Conservation (phyloP, 2,113 vertebrate species). For the Corapipo altera region DNA sequence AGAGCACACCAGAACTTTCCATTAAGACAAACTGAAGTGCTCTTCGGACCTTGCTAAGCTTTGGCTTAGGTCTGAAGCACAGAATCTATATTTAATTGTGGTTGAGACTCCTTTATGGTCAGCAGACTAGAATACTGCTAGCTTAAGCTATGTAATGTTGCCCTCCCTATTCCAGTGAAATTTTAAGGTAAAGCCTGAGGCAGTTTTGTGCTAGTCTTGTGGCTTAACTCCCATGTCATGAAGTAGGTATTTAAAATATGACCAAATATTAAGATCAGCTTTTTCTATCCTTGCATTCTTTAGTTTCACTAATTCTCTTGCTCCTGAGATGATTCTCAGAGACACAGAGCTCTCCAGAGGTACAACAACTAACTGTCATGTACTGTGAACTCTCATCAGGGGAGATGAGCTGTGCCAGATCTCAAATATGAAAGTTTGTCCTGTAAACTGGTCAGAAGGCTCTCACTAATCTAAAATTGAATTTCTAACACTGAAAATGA, state of each 20-base stretch:
- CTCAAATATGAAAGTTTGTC: background rate
- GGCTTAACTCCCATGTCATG: background rate
- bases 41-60: background rate
- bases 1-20: background rate
- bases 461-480: background rate
- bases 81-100: background rate
- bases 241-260: background rate
- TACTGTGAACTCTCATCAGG: background rate
- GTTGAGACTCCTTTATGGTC: rapidly evolving
- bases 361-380: background rate
- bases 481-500: background rate
- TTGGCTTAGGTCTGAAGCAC: background rate
- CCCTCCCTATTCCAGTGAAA: rapidly evolving
- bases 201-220: background rate
- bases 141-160: background rate
- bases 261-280: background rate
- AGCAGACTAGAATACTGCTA: background rate
- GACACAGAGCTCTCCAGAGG: background rate
- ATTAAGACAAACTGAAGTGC: background rate
- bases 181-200: background rate
- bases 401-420: background rate
- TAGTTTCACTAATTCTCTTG: background rate
- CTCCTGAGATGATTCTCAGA: background rate
- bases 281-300: background rate
- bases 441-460: background rate